Conservation (phyloP, 2,888 invertebrate genomes). For the Caenorhabditis afra region DNA sequence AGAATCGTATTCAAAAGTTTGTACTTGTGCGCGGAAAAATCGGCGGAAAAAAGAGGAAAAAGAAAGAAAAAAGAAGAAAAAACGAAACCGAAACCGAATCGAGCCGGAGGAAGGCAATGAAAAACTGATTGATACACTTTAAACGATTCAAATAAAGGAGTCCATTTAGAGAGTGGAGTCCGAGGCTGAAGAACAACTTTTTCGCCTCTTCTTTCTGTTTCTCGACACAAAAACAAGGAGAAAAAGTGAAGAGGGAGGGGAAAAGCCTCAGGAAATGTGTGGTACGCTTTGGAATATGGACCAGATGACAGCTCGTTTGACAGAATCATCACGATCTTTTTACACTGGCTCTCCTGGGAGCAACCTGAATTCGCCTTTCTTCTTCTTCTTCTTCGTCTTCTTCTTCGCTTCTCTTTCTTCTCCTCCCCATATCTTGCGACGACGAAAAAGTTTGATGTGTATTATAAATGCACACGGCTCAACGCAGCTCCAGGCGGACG, state of each 20-base stretch:
- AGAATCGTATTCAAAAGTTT: too few species aligned
- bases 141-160: background rate
- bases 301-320: slow-evolving; percentile 60
- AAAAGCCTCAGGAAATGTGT: background rate
- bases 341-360: slow-evolving; percentile 22
- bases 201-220: background rate
- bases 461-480: too few species aligned
- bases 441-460: too few species aligned
- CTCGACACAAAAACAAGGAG: background rate
- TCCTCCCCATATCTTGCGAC: too few species aligned
- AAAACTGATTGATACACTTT: slow-evolving; percentile 9
- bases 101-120: background rate
- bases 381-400: too few species aligned
- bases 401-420: too few species aligned
- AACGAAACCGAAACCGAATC: background rate
- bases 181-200: background rate
- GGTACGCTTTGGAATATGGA: background rate
- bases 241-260: background rate
- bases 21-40: background rate
- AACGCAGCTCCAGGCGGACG: too few species aligned
- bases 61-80: background rate
- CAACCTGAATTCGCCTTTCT: slow-evolving; percentile 12
- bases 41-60: background rate
- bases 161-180: too few species aligned
- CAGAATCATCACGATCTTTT: slow-evolving; percentile 59